These are phyloP conservation scores for Penaeus indicus DNA, from an alignment of 1,140 invertebrate genomes.

Conservation along the genomic window DNA sequence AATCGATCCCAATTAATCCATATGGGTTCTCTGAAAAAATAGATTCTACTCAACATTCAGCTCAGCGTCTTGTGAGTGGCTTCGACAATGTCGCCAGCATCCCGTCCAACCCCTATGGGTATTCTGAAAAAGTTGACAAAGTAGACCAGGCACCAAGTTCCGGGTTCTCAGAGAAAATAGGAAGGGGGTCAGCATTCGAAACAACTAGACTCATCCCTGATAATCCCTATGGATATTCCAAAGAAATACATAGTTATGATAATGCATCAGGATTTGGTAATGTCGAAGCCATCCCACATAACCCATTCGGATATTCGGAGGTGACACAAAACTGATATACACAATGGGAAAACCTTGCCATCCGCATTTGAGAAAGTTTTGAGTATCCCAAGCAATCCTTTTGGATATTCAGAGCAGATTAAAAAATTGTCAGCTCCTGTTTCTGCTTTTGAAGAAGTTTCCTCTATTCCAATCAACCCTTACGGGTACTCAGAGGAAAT, in stretches of 20 bases:
- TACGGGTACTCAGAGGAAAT: too few relatives aligned
- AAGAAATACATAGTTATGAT: background rate
- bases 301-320: conserved; percentile 19
- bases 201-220: background rate
- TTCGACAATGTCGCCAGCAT: background rate
- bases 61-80: background rate
- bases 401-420: conserved; percentile 7
- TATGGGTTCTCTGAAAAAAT: background rate
- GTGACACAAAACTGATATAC: background rate
- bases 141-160: background rate
- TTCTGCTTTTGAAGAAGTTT: background rate
- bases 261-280: background rate
- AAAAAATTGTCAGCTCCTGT: background rate
- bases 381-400: background rate
- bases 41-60: too few relatives aligned
- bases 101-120: conserved; percentile 20
- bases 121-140: background rate
- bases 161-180: background rate
- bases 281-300: background rate
- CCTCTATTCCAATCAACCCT: background rate
- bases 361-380: background rate
- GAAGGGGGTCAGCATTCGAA: background rate
- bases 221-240: conserved; percentile 36
- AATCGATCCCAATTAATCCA: conserved; percentile 7
- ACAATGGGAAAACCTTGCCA: background rate